These are phyloP conservation scores for Malacoraja senta DNA, from an alignment of 2,797 vertebrate species.

Conservation along the genomic window DNA sequence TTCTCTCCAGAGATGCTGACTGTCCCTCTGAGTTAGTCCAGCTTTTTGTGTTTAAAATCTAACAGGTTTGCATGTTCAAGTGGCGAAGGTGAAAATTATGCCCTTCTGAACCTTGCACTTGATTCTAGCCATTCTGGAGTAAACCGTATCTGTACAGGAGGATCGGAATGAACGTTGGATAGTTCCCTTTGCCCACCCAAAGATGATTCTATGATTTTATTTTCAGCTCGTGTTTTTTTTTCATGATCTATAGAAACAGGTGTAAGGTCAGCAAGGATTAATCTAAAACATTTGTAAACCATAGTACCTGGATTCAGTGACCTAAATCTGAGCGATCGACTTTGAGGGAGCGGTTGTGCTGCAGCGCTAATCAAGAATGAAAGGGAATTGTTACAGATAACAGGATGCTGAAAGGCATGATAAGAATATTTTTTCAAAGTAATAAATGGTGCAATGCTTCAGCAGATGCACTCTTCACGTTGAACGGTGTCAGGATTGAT, in stretches of 20 bases:
- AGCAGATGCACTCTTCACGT: background rate
- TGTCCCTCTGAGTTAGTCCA: too few species aligned
- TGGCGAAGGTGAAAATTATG: background rate
- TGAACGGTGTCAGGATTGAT: slow-evolving; percentile 17
- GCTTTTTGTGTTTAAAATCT: background rate
- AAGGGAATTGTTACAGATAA: background rate
- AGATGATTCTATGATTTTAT: background rate
- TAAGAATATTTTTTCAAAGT: slow-evolving; percentile 23
- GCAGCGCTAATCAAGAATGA: background rate
- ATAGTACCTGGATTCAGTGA: background rate
- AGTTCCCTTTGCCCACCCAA: background rate
- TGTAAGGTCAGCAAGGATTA: background rate
- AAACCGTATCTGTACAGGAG: background rate
- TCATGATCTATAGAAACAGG: background rate
- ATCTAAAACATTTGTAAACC: background rate
- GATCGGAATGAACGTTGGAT: background rate
- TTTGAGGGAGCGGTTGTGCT: background rate
- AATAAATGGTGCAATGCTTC: background rate
- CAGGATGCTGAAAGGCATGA: background rate
- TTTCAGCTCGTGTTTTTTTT: background rate
- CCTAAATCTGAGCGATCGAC: slow-evolving; percentile 12
- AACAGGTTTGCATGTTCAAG: background rate
- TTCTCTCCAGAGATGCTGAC: too few species aligned
- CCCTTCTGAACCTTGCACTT: background rate
- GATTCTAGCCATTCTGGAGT: background rate